phyloP scores from a whole-genome alignment of 2,888 invertebrate species.

The Micoletzkya japonica region DNA sequence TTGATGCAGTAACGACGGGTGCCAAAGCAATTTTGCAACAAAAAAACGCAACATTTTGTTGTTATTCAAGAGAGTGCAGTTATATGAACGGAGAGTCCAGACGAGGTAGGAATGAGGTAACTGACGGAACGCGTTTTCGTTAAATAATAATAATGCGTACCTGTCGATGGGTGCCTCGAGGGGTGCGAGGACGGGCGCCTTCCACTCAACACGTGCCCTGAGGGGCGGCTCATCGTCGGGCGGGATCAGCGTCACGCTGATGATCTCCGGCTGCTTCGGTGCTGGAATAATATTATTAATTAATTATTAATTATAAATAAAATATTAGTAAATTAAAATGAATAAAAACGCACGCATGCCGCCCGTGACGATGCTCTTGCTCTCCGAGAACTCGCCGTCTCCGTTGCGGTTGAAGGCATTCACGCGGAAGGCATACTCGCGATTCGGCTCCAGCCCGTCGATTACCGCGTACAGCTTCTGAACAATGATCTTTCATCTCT shows the following conservation, averaged over 20 bases:
- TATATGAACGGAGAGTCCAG: too few species aligned
- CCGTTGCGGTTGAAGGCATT: slow-evolving; percentile 94
- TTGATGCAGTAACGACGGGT: too few species aligned
- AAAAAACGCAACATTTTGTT: too few species aligned
- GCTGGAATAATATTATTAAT: slow-evolving; percentile 61
- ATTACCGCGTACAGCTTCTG: slow-evolving; percentile 53
- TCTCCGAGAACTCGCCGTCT: slow-evolving; percentile 87
- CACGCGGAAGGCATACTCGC: slow-evolving; percentile 83
- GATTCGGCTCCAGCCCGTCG: slow-evolving; percentile 89
- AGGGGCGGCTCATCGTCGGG: slow-evolving; percentile 80
- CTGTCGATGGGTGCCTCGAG: slow-evolving; percentile 82
- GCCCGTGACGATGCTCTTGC: slow-evolving; percentile 82
- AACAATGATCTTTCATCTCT: slow-evolving; percentile 25
- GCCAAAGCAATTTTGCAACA: too few species aligned
- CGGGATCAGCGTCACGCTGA: slow-evolving; percentile 73
- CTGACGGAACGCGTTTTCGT: too few species aligned
- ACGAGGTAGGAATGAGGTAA: too few species aligned
- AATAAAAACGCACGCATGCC: slow-evolving; percentile 68
- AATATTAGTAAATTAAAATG: neutral
- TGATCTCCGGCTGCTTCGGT: slow-evolving; percentile 66
- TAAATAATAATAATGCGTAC: slow-evolving; percentile 64
- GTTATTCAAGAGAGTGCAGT: too few species aligned
- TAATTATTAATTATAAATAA: neutral
- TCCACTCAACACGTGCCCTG: slow-evolving; percentile 89
- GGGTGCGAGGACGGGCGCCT: slow-evolving; percentile 79